Percentiles rank a stretch among this genome's conserved stretches.
These are phyloP conservation scores for Terrapene triunguis DNA, from an alignment of 2,113 vertebrate species.

Conservation along the genomic window DNA sequence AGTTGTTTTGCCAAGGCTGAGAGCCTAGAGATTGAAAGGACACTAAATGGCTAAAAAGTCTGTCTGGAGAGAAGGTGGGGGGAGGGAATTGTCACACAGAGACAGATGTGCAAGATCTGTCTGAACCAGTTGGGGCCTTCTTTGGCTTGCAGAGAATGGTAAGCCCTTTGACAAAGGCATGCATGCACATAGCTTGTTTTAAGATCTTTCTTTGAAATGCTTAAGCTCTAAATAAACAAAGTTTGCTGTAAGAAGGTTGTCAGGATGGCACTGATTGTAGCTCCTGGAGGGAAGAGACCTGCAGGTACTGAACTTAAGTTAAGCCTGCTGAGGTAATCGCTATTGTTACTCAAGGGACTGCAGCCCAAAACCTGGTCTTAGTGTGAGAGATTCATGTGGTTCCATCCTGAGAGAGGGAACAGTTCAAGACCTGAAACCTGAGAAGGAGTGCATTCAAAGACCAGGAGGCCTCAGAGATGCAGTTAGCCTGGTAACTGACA, in stretches of 20 bases:
- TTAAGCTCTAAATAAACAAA: background rate
- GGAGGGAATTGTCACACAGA: no score
- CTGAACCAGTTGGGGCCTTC: no score
- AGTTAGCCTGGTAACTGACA: background rate
- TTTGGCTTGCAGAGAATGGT: no score
- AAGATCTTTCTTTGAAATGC: background rate
- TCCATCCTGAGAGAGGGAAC: background rate
- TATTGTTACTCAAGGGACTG: background rate
- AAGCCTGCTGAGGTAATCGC: background rate
- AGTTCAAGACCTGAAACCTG: background rate
- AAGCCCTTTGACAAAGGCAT: background rate
- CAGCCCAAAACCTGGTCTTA: background rate
- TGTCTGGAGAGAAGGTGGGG: no score
- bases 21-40: no score
- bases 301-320: background rate
- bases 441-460: background rate
- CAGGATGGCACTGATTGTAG: background rate
- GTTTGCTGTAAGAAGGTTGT: background rate
- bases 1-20: no score
- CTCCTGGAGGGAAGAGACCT: background rate
- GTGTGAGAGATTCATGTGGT: background rate
- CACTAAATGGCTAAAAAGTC: no score
- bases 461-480: background rate
- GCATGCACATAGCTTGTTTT: fast-evolving
- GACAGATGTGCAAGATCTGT: no score